Evolutionary conservation across 2,888 invertebrate species (phyloP).

Genomic region (Deilephila elpenor): DNA sequence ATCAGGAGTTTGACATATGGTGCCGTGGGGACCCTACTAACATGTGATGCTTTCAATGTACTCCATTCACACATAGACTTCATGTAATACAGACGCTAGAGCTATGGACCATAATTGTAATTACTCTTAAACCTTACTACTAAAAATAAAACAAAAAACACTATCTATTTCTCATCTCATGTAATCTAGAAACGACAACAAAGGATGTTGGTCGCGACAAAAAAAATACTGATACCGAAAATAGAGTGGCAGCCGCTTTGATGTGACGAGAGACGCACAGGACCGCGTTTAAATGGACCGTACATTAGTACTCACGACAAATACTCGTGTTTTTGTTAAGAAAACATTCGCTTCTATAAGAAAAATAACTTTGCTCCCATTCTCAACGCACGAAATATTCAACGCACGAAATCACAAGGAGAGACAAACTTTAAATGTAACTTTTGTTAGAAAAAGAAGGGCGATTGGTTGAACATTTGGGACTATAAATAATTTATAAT

Average conservation of each 20-base stretch:
- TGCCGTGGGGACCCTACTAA: too few species aligned
- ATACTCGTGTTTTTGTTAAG: slow-evolving; percentile 8
- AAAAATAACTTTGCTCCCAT: background rate
- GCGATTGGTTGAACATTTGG: too few species aligned
- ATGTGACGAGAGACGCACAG: slow-evolving; percentile 50
- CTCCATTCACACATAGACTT: too few species aligned
- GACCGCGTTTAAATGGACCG: slow-evolving; percentile 19
- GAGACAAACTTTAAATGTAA: background rate
- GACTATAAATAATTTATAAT: too few species aligned
- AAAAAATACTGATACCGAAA: slow-evolving; percentile 72
- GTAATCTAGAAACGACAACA: slow-evolving; percentile 52
- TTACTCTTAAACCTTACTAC: background rate
- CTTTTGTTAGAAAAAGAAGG: too few species aligned
- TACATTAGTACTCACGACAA: slow-evolving; percentile 21
- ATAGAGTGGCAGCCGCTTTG: slow-evolving; percentile 68
- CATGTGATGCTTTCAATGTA: too few species aligned
- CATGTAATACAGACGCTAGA: too few species aligned
- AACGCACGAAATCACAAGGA: background rate
- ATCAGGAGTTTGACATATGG: too few species aligned
- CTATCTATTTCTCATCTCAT: slow-evolving; percentile 18
- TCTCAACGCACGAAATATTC: background rate
- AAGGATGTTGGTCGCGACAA: slow-evolving; percentile 67
- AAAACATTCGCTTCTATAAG: slow-evolving; percentile 10
- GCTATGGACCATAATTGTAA: background rate
- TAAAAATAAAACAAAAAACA: background rate